A percentile compares a stretch with the other conserved stretches of the same genome.
phyloP scores from a whole-genome alignment of 2,113 vertebrate genomes.

The Callocephalon fimbriatum region DNA sequence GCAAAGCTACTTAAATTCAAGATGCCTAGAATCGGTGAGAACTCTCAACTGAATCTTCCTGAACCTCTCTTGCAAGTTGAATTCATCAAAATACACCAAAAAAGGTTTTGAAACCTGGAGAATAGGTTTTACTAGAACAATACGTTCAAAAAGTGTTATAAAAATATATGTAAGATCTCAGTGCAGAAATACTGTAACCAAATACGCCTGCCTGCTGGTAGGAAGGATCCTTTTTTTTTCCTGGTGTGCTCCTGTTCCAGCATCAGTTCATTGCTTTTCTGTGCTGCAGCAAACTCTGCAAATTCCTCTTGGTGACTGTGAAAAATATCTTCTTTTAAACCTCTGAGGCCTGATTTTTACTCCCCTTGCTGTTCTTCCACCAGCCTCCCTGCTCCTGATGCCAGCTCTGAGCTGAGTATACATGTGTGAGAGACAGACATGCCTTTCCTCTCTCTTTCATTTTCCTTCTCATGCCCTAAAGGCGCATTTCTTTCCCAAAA shows the following conservation, averaged over 20 bases:
- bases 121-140: neutral
- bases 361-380: neutral
- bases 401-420: neutral
- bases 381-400: neutral
- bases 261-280: neutral
- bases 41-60: neutral
- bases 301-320: neutral
- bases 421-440: fast-evolving
- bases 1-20: neutral
- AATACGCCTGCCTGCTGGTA: neutral
- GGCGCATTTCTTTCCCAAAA: neutral
- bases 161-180: neutral
- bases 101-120: neutral
- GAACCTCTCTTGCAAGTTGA: fast-evolving
- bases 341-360: neutral
- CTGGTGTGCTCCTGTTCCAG: neutral
- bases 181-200: neutral
- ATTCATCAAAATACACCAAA: neutral
- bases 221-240: neutral
- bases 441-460: neutral
- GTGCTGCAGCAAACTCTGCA: neutral
- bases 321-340: neutral
- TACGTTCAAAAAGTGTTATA: neutral
- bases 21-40: neutral
- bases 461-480: neutral